phyloP scores from a whole-genome alignment of 2,797 vertebrate species.

The Glossophaga mutica region DNA sequence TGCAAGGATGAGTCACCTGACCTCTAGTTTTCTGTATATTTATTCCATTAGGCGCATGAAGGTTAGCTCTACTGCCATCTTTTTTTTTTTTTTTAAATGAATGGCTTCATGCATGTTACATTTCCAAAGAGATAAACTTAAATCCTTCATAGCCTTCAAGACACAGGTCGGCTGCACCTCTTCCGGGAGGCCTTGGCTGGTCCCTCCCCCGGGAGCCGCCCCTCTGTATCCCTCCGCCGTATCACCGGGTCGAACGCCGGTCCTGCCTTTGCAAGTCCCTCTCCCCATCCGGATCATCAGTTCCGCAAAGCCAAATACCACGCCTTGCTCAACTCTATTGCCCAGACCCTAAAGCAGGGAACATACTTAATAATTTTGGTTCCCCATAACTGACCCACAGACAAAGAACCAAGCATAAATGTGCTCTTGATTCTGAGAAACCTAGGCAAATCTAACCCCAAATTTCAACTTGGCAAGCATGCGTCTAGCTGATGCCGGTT shows the following conservation, averaged over 20 bases:
- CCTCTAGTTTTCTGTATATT: background rate
- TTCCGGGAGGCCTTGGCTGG: background rate
- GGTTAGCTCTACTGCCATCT: background rate
- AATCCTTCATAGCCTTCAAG: background rate
- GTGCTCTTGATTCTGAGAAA: background rate
- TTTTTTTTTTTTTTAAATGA: background rate
- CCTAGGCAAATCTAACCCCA: background rate
- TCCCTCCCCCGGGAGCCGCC: background rate
- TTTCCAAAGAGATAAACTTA: background rate
- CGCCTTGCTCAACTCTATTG: background rate
- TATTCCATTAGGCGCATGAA: background rate
- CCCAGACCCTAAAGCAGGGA: background rate
- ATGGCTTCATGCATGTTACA: background rate
- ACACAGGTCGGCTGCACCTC: background rate
- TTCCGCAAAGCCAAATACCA: background rate
- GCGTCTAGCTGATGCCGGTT: background rate
- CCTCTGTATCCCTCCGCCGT: background rate
- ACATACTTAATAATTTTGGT: background rate
- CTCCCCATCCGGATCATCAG: background rate
- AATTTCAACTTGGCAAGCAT: too few species aligned
- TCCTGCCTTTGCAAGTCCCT: background rate
- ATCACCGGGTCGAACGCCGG: background rate
- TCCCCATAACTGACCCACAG: background rate
- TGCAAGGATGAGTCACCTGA: background rate
- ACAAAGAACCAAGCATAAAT: background rate